Percentiles rank a stretch among this genome's conserved stretches.
Conservation (phyloP, 2,113 vertebrate genomes). For the Baryphthengus martii region DNA sequence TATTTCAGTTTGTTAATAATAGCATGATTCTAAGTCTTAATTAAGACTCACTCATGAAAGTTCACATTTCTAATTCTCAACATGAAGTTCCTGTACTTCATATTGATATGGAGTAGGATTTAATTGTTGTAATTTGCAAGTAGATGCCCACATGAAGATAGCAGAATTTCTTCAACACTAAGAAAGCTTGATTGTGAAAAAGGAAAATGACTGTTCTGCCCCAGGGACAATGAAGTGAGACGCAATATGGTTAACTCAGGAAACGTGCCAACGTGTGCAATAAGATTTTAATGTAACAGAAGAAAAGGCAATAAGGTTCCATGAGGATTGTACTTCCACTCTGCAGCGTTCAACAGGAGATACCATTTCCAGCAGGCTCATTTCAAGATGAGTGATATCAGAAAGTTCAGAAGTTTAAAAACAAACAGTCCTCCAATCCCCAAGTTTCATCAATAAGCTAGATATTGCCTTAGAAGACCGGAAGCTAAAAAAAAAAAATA, state of each 20-base stretch:
- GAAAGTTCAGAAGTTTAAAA: neutral
- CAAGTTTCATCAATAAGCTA: neutral
- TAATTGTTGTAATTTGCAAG: neutral
- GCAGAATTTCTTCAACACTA: neutral
- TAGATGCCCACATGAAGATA: neutral
- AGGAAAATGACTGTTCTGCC: neutral
- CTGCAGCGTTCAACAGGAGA: fast-evolving
- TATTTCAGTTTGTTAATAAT: neutral
- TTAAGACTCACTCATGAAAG: neutral
- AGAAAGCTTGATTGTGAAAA: neutral
- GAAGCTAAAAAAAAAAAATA: neutral
- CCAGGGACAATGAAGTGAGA: neutral
- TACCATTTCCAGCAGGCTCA: neutral
- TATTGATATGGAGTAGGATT: neutral
- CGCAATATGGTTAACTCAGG: neutral
- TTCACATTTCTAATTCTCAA: neutral
- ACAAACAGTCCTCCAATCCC: neutral
- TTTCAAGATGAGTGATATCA: neutral
- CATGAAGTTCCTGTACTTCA: neutral
- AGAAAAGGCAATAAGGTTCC: neutral
- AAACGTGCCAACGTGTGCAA: neutral
- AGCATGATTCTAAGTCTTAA: neutral
- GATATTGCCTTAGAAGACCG: neutral
- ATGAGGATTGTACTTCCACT: neutral
- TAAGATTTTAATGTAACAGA: neutral